Base-by-base conservation (phyloP, 2,888 invertebrate species). In the Brassicogethes aeneus region DNA sequence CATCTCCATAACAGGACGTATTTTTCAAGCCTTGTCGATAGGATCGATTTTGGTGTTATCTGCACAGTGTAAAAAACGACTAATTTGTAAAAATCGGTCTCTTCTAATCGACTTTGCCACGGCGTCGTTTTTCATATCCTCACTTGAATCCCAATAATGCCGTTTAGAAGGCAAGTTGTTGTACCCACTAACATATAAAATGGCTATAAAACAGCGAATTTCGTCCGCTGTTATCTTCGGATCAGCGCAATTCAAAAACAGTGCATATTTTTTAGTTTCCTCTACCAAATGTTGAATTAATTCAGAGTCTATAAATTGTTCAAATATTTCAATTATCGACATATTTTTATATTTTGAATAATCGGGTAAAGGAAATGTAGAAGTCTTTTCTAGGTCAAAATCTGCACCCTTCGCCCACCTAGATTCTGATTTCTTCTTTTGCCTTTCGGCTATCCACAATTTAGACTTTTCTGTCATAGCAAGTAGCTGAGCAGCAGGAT, bases 11-110 rank as follows among this genome's bases (percentile, higher is more conserved):
- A 54, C 34, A 12, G 51, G 50, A 16, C 48, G 37, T 14, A 60
- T 30, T 43, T 59, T 60, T 16, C 44, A 45, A 38, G 50, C 46
- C 50, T 53, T 57, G 37, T 60, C 53, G 15, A 42, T 36, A 16
- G 16, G 2, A 38, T 47, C 46, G 10, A 50, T 23, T 17, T 41
- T 37, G 33, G 36, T 46, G 42, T 56, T 56, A 33, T 56, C 52
- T 35, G 44, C 48, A 39, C 38, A 47, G 40, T 55, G 51, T 15
- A 55, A 16, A 44, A 48, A 52, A 36, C 40, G 45, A 29, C 46
- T 37, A 35, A 57, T n/a, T n/a, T n/a, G n/a, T n/a, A n/a, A n/a
- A n/a, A n/a, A n/a, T n/a, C n/a, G n/a, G n/a, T 54, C 39, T 17
- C 46, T 23, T 15, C 51, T 33, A 49, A 56, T 55, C 8, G 52